A percentile compares a stretch with the other conserved stretches of the same genome.
Evolutionary conservation across 1,140 invertebrate species (phyloP).

Genomic region (Hyles euphorbiae): DNA sequence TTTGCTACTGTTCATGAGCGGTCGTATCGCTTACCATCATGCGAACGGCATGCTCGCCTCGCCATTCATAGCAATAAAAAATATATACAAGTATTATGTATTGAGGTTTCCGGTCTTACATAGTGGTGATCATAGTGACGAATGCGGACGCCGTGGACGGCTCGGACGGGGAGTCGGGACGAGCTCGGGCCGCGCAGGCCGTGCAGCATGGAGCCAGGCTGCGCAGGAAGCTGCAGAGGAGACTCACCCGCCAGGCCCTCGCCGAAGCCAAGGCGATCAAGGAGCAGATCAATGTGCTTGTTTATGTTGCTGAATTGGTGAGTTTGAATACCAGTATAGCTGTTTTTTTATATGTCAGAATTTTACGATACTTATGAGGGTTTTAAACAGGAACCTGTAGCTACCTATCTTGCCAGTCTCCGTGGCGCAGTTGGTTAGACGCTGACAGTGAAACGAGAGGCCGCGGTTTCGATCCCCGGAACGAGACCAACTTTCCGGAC

Average conservation of each 20-base stretch:
- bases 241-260: slow-evolving; percentile 83
- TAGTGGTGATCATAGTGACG: slow-evolving; percentile 68
- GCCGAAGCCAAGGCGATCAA: slow-evolving; percentile 86
- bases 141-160: slow-evolving; percentile 39
- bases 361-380: no score
- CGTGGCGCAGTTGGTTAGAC: no score
- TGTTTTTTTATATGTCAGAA: no score
- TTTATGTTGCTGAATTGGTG: slow-evolving; percentile 86
- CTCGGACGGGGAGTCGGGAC: slow-evolving; percentile 36
- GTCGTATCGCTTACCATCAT: no score
- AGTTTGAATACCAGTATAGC: slow-evolving; percentile 34
- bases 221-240: slow-evolving; percentile 82
- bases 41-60: no score
- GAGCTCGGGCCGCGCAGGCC: slow-evolving; percentile 79
- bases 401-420: no score
- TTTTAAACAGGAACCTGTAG: no score
- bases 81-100: neutral
- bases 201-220: slow-evolving; percentile 85
- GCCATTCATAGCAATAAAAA: no score
- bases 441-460: no score
- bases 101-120: slow-evolving; percentile 20
- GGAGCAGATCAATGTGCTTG: slow-evolving; percentile 84
- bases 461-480: no score
- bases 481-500: no score
- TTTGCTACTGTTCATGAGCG: no score